Evolutionary conservation across 2,888 invertebrate genomes (phyloP).

Genomic region (Himalopsyche japonica): DNA sequence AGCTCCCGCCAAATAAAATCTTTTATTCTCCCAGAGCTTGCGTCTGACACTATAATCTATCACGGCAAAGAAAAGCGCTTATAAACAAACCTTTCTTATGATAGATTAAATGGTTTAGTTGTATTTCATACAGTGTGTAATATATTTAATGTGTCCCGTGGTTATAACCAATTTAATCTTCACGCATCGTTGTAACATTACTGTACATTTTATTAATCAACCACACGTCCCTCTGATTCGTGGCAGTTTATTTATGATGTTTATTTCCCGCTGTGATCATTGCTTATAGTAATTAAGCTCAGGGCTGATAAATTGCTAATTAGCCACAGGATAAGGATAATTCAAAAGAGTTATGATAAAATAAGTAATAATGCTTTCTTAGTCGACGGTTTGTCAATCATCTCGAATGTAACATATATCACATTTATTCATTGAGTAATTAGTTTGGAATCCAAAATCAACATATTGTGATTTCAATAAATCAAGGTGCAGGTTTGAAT

Average conservation of each 20-base stretch:
- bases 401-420: too few relatives aligned
- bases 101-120: not conserved
- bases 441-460: too few relatives aligned
- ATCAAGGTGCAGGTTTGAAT: too few relatives aligned
- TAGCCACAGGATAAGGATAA: slow-evolving; percentile 5
- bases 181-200: slow-evolving; percentile 15
- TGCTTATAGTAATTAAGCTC: slow-evolving; percentile 20
- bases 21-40: not conserved
- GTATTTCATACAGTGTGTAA: not conserved
- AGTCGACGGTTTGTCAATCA: too few relatives aligned
- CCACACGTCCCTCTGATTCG: slow-evolving; percentile 18
- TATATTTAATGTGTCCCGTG: slow-evolving; percentile 8
- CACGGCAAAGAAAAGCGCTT: not conserved
- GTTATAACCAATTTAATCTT: slow-evolving; percentile 6
- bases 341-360: not conserved
- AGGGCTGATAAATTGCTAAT: not conserved
- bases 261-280: slow-evolving; percentile 13
- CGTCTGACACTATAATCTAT: not conserved
- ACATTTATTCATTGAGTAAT: too few relatives aligned
- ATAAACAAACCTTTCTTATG: not conserved
- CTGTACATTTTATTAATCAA: slow-evolving; percentile 16
- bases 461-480: too few relatives aligned
- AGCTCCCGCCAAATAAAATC: not conserved
- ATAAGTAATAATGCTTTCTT: too few relatives aligned
- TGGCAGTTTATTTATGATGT: slow-evolving; percentile 21